These are phyloP conservation scores for Andricus grossulariae DNA, from an alignment of 1,140 invertebrate species.

Conservation along the genomic window DNA sequence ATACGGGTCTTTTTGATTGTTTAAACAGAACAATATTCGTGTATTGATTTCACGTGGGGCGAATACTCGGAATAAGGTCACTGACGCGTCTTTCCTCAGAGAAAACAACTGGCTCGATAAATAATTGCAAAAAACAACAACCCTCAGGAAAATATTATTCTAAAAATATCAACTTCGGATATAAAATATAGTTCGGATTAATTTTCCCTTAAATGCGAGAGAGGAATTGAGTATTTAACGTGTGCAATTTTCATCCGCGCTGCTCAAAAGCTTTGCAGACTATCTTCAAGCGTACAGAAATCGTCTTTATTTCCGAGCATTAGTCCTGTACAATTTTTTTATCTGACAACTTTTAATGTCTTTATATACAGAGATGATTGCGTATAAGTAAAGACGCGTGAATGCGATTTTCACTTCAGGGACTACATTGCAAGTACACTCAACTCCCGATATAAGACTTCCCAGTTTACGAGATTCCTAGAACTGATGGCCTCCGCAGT, in stretches of 20 bases:
- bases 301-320: slow-evolving; percentile 29
- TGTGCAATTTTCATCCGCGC: slow-evolving; percentile 14
- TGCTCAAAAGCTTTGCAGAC: slow-evolving; percentile 3
- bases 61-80: slow-evolving; percentile 50
- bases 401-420: slow-evolving; percentile 44
- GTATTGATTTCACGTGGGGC: slow-evolving; percentile 50
- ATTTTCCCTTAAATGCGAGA: slow-evolving; percentile 26
- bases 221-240: slow-evolving; percentile 17
- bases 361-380: slow-evolving; percentile 49
- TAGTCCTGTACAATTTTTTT: slow-evolving; percentile 25
- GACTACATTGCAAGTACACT: slow-evolving; percentile 38
- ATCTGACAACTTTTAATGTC: slow-evolving; percentile 35
- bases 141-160: slow-evolving; percentile 18
- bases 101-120: neutral
- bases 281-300: neutral
- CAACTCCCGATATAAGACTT: no score
- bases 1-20: slow-evolving; percentile 62
- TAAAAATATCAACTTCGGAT: slow-evolving; percentile 24
- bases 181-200: slow-evolving; percentile 25
- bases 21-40: slow-evolving; percentile 63
- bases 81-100: slow-evolving; percentile 25
- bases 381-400: slow-evolving; percentile 49
- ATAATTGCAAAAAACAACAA: neutral
- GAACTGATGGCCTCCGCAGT: no score
- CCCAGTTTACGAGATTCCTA: no score